Evolutionary conservation across 1,140 invertebrate genomes (phyloP).

Genomic region (Drosophila miranda): DNA sequence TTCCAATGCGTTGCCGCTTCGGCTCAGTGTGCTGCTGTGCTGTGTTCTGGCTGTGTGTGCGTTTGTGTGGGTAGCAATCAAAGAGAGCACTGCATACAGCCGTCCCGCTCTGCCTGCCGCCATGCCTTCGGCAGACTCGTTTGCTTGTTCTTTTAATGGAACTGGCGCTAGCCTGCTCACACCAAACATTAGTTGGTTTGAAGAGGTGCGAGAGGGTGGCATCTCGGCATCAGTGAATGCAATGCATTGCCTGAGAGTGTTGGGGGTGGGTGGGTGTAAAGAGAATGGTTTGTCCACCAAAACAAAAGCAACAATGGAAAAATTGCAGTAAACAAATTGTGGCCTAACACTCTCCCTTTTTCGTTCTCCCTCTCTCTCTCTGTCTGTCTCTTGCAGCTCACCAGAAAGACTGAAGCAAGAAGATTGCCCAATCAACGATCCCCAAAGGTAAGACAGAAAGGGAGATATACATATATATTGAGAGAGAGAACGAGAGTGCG

Average conservation of each 20-base stretch:
- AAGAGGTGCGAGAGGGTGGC: conserved; percentile 13
- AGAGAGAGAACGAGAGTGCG: too few species aligned
- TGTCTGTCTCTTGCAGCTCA: conserved; percentile 17
- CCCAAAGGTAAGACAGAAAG: conserved; percentile 6
- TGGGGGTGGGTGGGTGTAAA: conserved; percentile 2
- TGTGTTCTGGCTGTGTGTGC: conserved; percentile 21
- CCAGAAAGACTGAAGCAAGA: conserved; percentile 44
- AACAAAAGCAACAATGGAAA: conserved; percentile 53
- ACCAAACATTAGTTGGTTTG: conserved; percentile 33
- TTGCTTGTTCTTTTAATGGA: conserved; percentile 17
- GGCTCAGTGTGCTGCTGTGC: conserved; percentile 43
- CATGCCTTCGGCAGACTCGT: conserved; percentile 2
- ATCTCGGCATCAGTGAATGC: neutral
- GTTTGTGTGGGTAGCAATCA: conserved; percentile 19
- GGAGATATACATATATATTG: too few species aligned
- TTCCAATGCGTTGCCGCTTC: conserved; percentile 50
- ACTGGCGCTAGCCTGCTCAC: conserved; percentile 31
- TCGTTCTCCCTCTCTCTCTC: neutral
- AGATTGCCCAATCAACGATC: conserved; percentile 34
- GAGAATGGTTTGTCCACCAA: conserved; percentile 36
- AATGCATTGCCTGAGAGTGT: neutral
- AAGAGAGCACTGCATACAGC: conserved; percentile 11
- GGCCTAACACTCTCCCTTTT: conserved; percentile 19
- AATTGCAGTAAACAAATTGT: conserved; percentile 62
- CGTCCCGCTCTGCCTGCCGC: conserved; percentile 17